A percentile compares a stretch with the other conserved stretches of the same genome.
Evolutionary conservation across 2,888 invertebrate species (phyloP).

Genomic region (Bruchidius siliquastri): DNA sequence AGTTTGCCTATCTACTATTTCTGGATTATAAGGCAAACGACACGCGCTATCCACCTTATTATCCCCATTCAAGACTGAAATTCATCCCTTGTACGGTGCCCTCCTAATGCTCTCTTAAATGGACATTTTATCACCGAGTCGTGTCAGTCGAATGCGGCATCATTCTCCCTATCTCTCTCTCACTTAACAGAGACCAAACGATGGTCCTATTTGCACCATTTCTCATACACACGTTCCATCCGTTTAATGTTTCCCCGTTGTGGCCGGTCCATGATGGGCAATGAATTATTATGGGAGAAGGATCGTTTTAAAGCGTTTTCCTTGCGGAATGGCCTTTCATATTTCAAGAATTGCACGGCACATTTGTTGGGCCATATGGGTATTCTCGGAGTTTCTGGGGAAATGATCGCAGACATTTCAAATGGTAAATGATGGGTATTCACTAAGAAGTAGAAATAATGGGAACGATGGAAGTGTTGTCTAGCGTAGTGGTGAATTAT

Average conservation of each 20-base stretch:
- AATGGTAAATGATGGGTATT: background rate
- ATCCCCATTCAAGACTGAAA: background rate
- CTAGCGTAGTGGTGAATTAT: background rate
- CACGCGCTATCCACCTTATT: background rate
- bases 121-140: background rate
- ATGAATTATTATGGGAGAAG: background rate
- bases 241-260: background rate
- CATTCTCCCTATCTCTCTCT: background rate
- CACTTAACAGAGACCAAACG: background rate
- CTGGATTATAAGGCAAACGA: background rate
- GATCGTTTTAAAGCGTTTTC: background rate
- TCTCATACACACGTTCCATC: background rate
- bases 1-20: background rate
- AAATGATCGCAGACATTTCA: background rate
- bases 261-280: background rate
- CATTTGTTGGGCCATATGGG: background rate
- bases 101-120: background rate
- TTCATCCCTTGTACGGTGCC: background rate
- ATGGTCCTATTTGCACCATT: no score
- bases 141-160: background rate
- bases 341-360: background rate
- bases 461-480: background rate
- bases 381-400: background rate
- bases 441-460: background rate
- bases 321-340: background rate